Evolutionary conservation across 2,113 vertebrate genomes (phyloP).

Genomic region (Burhinus oedicnemus): DNA sequence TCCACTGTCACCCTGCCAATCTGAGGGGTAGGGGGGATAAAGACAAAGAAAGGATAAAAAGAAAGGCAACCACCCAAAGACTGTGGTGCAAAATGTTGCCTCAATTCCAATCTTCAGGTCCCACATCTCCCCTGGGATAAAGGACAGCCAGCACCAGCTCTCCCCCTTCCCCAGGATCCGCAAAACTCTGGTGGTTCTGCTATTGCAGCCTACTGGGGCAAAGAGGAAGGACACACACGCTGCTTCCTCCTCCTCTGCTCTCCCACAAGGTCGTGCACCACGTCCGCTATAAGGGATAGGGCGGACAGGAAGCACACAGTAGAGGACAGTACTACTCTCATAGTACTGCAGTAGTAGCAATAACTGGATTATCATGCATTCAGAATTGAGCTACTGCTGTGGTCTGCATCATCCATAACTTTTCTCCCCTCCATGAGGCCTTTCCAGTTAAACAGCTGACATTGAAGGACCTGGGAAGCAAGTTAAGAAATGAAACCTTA

Average conservation of each 20-base stretch:
- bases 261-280: neutral
- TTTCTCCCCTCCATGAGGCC: neutral
- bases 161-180: neutral
- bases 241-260: neutral
- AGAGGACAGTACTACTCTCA: neutral
- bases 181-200: neutral
- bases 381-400: neutral
- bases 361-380: neutral
- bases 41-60: neutral
- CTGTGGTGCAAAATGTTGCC: neutral
- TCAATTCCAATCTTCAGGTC: neutral
- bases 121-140: neutral
- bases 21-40: neutral
- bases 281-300: accelerated
- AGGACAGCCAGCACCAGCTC: neutral
- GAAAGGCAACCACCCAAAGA: neutral
- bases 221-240: neutral
- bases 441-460: neutral
- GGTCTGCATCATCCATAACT: neutral
- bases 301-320: neutral
- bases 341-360: neutral
- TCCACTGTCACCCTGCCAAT: neutral
- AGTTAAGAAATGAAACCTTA: neutral
- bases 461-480: neutral
- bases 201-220: neutral